Evolutionary conservation across 2,888 invertebrate genomes (phyloP), one percentile per base, ranked within the genome.

Genomic region (Dryocosmus kuriphilus): DNA sequence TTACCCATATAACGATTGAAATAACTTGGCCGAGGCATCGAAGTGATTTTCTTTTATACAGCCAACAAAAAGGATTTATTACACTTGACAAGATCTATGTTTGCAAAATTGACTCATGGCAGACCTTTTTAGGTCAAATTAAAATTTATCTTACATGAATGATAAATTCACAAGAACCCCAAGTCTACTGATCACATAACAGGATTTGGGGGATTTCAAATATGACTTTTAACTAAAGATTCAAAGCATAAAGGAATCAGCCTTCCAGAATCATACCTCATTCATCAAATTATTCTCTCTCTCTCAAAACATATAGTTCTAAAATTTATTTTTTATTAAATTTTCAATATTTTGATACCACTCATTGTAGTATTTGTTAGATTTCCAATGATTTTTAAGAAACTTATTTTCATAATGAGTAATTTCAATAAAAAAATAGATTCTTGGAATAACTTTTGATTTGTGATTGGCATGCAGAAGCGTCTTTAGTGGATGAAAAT

Each of bases 1-100:
- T 71, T 30, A 27, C 65, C 67, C 30, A 71, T 30, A 71, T 71
- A 71, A 71, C 67, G 67, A 71, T 71, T 71, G 67, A 27, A 71
- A 71, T 71, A 71, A 71, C 67, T 71, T 27, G 46, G 67, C 16
- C 9, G 41, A 67, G 22, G 67, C 67, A 30, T 51, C 46, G 11
- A 71, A 71, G 67, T 46, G 27, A 71, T 71, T 46, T 46, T 51
- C 67, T 71, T 51, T 71, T 32, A 71, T 71, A 51, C 51, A 71
- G 27, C 41, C 16, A 46, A 67, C 67, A 67, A 71, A 46, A 30
- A 51, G 51, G 67, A 71, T 71, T 51, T 71, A 71, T 71, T 71
- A 71, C 38, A 67, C 27, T 67, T 27, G 19, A 71, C 8, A n/a
- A 27, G 67, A 46, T 30, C 46, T 71, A 71, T 67, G 67, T 67